Evolutionary conservation across 2,888 invertebrate genomes (phyloP).

Genomic region (Eilema griseolum): DNA sequence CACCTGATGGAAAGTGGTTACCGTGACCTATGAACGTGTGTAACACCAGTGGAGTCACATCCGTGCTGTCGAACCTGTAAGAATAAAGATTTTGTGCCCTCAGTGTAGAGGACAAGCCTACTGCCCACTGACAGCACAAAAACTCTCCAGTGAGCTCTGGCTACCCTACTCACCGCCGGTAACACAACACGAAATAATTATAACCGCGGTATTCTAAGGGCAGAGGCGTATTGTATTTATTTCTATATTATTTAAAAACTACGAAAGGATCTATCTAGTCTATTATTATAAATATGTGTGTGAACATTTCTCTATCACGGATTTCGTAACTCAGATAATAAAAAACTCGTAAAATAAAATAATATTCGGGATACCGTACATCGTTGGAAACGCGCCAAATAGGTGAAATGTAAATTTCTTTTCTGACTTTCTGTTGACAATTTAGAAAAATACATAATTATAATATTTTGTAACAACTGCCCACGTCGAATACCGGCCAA

Average conservation of each 20-base stretch:
- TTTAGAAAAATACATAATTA: not conserved
- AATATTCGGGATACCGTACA: slow-evolving; percentile 19
- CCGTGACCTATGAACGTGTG: too few relatives aligned
- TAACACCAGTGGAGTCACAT: too few relatives aligned
- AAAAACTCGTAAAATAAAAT: slow-evolving; percentile 23
- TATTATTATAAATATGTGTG: not conserved
- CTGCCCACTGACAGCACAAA: too few relatives aligned
- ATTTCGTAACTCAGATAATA: slow-evolving; percentile 9
- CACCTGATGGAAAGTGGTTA: too few relatives aligned
- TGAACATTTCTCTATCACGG: not conserved
- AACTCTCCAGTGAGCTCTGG: too few relatives aligned
- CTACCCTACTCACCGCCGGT: too few relatives aligned
- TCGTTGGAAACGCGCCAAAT: slow-evolving; percentile 37
- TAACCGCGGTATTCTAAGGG: too few relatives aligned
- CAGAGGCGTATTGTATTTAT: not conserved
- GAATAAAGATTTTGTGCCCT: too few relatives aligned
- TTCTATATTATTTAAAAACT: not conserved
- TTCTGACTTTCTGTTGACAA: not conserved
- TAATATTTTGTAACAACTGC: not conserved
- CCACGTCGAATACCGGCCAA: too few relatives aligned
- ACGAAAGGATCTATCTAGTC: not conserved
- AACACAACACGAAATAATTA: too few relatives aligned
- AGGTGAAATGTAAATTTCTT: slow-evolving; percentile 20
- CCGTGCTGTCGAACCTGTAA: too few relatives aligned
- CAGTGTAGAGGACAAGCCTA: too few relatives aligned